Evolutionary conservation across 2,888 invertebrate genomes (phyloP), one percentile per base, ranked within the genome.

Genomic region (Emmelina monodactyla): DNA sequence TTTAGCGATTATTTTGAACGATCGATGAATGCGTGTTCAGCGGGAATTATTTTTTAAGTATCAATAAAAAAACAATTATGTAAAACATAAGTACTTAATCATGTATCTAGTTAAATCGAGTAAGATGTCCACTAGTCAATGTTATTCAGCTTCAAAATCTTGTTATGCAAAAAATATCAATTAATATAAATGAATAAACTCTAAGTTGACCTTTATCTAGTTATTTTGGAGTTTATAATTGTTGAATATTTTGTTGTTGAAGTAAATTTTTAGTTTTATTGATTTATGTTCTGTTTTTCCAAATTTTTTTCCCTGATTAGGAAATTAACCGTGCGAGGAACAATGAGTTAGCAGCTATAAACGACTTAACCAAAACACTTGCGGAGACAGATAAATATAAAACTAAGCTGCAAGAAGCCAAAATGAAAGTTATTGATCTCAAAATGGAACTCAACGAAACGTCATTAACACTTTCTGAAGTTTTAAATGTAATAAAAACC

Each of bases 361-460:
- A 59, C 48, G 70, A 73, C 46, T 50, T 73, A 33, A 59, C 66
- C 19, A 55, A 58, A 40, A 65, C 65, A 25, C 50, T 70, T 38
- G 58, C 58, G 47, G 65, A 66, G 40, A 67, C 63, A 56, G 71
- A 76, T 38, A 47, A 50, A 40, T 45, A 71, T 29, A 71, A 68
- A 53, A 49, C 60, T 25, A 68, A 66, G 49, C 54, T 72, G 37
- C 76, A 79, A 53, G 69, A 71, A 41, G 66, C 53, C 43, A 76
- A 69, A 51, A 65, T 73, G 67, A 76, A 61, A 58, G 53, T 70
- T 13, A 75, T 79, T 37, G 82, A 83, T 55, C 61, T 83, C 56
- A 82, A 83, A 46, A 75, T 75, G 45, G 81, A 82, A 43, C 49
- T 83, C 38, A 82, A 82, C 36, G 76, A 82, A 50, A 81, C 79